Evolutionary conservation across 2,888 invertebrate species (phyloP).

Genomic region (Hydropsyche betteni): DNA sequence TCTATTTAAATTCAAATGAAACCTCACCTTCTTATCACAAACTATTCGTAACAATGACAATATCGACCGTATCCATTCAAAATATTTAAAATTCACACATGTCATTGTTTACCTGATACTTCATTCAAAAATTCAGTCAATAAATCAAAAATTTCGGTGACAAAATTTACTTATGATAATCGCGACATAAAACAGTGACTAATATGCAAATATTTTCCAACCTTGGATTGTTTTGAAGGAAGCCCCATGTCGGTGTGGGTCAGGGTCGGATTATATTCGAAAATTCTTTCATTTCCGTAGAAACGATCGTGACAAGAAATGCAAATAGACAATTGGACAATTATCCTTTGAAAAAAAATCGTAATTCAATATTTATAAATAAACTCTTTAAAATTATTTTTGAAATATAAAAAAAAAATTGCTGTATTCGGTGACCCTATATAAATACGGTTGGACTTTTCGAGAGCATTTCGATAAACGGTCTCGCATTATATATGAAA

Average conservation of each 20-base stretch:
- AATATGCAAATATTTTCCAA: conserved; percentile 3
- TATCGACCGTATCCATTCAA: too few species aligned
- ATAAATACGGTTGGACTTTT: too few species aligned
- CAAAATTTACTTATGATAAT: neutral
- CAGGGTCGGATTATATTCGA: neutral
- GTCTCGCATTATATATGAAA: too few species aligned
- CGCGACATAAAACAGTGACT: neutral
- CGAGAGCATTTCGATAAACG: too few species aligned
- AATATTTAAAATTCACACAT: too few species aligned
- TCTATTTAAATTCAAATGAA: too few species aligned
- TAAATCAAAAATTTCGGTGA: too few species aligned
- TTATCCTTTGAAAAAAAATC: neutral
- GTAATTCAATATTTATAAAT: neutral
- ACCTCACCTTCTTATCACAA: too few species aligned
- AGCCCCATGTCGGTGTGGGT: conserved; percentile 17
- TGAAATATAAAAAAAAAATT: neutral
- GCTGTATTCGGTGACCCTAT: too few species aligned
- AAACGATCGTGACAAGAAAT: neutral
- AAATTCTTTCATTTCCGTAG: neutral
- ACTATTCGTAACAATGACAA: too few species aligned
- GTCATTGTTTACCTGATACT: too few species aligned
- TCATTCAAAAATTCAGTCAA: too few species aligned
- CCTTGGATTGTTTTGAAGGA: conserved; percentile 17
- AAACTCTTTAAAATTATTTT: neutral
- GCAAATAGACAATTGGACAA: neutral